Evolutionary conservation across 2,797 vertebrate species (phyloP).

Genomic region (Sebastes taczanowskii): DNA sequence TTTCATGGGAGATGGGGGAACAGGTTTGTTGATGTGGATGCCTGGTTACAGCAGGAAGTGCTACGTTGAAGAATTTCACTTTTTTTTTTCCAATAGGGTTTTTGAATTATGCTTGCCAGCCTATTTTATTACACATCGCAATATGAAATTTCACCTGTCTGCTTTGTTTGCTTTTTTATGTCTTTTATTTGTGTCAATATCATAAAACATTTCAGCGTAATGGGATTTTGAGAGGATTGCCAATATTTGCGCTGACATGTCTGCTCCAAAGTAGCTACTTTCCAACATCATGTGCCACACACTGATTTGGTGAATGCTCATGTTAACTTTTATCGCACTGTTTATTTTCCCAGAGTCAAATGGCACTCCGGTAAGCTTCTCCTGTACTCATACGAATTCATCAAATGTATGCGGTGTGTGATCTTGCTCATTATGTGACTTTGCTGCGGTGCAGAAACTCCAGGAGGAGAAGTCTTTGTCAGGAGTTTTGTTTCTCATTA

Average conservation of each 20-base stretch:
- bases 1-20: slow-evolving; percentile 72
- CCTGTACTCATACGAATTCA: slow-evolving; percentile 45
- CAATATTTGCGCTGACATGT: slow-evolving; percentile 33
- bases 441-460: slow-evolving; percentile 70
- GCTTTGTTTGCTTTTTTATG: slow-evolving; percentile 42
- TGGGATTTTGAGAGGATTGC: slow-evolving; percentile 55
- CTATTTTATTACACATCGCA: slow-evolving; percentile 43
- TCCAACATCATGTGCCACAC: slow-evolving; percentile 8
- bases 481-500: slow-evolving; percentile 85
- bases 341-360: slow-evolving; percentile 51
- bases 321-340: slow-evolving; percentile 38
- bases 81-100: slow-evolving; percentile 18
- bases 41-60: slow-evolving; percentile 61
- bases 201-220: slow-evolving; percentile 36
- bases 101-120: slow-evolving; percentile 44
- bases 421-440: slow-evolving; percentile 77
- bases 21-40: slow-evolving; percentile 60
- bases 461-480: slow-evolving; percentile 81
- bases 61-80: slow-evolving; percentile 66
- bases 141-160: slow-evolving; percentile 36
- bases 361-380: slow-evolving; percentile 27
- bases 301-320: slow-evolving; percentile 23
- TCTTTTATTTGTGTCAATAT: slow-evolving; percentile 33
- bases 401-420: slow-evolving; percentile 42
- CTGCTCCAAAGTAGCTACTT: slow-evolving; percentile 31